phyloP scores from a whole-genome alignment of 2,888 invertebrate genomes.

The Dicyrtoma fusca region DNA sequence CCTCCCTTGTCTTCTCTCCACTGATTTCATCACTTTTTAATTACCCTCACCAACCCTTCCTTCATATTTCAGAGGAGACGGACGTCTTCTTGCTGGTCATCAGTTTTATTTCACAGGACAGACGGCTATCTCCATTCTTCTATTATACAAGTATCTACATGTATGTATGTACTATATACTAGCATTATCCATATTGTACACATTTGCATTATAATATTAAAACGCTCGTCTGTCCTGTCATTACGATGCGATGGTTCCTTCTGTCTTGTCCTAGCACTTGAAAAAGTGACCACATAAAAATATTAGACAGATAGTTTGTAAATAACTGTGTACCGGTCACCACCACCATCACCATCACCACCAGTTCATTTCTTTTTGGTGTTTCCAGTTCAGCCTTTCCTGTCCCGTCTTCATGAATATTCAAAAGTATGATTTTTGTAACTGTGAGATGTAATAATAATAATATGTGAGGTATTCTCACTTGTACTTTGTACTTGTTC shows the following conservation, averaged over 20 bases:
- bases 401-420: conserved; percentile 17
- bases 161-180: neutral
- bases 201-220: neutral
- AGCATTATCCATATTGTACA: neutral
- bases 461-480: too few species aligned
- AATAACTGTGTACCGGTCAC: too few species aligned
- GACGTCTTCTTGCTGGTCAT: neutral
- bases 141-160: neutral
- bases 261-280: too few species aligned
- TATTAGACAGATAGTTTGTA: too few species aligned
- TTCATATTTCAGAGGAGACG: neutral
- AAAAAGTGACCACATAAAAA: too few species aligned
- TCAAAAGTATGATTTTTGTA: too few species aligned
- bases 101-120: neutral
- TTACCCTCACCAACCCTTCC: conserved; percentile 31
- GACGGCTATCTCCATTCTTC: neutral
- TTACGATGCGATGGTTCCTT: too few species aligned
- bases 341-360: neutral
- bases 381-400: conserved; percentile 40
- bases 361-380: conserved; percentile 21
- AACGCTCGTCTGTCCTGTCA: too few species aligned
- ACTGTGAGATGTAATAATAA: too few species aligned
- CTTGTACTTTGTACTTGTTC: too few species aligned
- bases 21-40: conserved; percentile 46
- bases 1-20: conserved; percentile 37